phyloP scores from a whole-genome alignment of 2,113 vertebrate genomes.

The Pollimyrus isidori region DNA sequence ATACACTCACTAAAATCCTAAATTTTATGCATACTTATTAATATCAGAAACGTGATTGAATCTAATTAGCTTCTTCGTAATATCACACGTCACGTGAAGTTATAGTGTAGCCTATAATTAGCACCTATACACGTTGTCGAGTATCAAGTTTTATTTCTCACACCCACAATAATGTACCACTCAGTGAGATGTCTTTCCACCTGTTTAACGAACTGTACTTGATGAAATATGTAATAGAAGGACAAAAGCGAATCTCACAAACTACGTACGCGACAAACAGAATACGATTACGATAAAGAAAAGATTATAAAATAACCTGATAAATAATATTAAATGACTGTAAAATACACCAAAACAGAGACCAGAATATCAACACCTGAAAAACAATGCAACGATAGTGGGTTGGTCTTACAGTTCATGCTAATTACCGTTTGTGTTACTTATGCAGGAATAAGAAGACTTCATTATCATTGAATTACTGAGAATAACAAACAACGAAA shows the following conservation, averaged over 20 bases:
- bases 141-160: background rate
- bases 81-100: background rate
- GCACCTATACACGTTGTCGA: background rate
- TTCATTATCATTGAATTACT: background rate
- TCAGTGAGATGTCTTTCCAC: background rate
- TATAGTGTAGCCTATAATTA: background rate
- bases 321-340: background rate
- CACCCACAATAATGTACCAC: background rate
- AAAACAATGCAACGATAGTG: background rate
- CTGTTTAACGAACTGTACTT: background rate
- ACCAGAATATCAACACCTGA: background rate
- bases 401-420: background rate
- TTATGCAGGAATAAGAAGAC: background rate
- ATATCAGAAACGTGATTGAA: background rate
- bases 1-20: background rate
- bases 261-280: no score
- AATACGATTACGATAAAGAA: background rate
- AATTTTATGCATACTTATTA: background rate
- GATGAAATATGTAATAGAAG: background rate
- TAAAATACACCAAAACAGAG: background rate
- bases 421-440: background rate
- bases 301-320: background rate
- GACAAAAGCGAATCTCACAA: background rate
- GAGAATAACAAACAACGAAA: background rate
- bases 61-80: background rate